phyloP scores from a whole-genome alignment of 1,140 invertebrate genomes.

The Penaeus chinensis region DNA sequence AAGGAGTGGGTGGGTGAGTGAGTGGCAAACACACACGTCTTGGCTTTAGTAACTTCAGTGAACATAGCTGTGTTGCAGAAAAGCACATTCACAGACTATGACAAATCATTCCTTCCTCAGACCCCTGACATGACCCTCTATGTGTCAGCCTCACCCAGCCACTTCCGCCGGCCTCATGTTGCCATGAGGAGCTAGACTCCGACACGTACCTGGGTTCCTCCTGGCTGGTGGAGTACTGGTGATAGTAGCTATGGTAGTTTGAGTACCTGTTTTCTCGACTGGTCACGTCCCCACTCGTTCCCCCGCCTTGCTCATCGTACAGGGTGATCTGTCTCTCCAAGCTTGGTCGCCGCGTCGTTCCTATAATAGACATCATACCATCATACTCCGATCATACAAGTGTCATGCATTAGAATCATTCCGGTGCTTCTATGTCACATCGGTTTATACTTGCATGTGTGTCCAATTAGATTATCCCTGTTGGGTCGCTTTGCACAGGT shows the following conservation, averaged over 20 bases:
- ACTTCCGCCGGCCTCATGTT: not conserved
- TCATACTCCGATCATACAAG: no score
- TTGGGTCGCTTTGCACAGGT: no score
- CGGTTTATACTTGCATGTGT: no score
- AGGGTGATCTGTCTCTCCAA: constrained; percentile 83
- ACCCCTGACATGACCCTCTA: not conserved
- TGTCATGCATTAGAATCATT: no score
- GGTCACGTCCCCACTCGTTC: constrained; percentile 48
- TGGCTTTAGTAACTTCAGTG: no score
- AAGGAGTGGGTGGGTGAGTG: constrained; percentile 4
- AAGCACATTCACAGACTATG: not conserved
- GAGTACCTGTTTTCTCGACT: constrained; percentile 63
- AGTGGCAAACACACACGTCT: not conserved
- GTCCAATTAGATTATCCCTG: no score
- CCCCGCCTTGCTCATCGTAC: constrained; percentile 76
- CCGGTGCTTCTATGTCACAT: no score
- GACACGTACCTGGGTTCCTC: constrained; percentile 57
- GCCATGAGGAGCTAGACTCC: not conserved
- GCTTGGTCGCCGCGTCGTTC: constrained; percentile 77
- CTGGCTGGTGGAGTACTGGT: constrained; percentile 60
- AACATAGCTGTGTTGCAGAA: no score
- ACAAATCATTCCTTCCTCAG: constrained; percentile 17
- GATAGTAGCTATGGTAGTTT: constrained; percentile 64
- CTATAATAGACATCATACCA: constrained; percentile 65
- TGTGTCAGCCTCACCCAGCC: not conserved